phyloP scores from a whole-genome alignment of 2,113 vertebrate genomes.

The Alaudala cheleensis region DNA sequence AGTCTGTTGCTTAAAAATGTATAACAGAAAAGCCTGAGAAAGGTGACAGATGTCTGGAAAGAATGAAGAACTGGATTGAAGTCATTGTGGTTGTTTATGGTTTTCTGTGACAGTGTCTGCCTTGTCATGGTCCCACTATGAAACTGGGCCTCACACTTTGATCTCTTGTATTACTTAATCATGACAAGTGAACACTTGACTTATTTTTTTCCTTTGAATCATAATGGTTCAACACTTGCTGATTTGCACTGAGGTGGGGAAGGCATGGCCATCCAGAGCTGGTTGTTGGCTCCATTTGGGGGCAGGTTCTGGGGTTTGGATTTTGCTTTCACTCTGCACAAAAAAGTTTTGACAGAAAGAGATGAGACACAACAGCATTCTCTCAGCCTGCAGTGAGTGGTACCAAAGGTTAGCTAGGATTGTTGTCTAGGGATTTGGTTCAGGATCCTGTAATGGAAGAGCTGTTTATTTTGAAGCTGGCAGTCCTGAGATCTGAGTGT shows the following conservation, averaged over 20 bases:
- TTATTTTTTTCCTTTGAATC: not conserved
- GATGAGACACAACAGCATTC: not conserved
- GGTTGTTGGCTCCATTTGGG: not conserved
- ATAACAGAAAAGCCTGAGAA: not conserved
- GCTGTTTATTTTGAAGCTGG: not conserved
- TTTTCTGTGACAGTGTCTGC: not conserved
- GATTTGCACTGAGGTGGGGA: not conserved
- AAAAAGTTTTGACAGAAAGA: not conserved
- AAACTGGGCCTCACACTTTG: not conserved
- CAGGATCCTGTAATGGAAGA: not conserved
- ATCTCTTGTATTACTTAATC: not conserved
- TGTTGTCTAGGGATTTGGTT: not conserved
- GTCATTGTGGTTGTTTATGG: not conserved
- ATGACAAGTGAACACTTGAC: not conserved
- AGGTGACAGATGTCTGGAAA: not conserved
- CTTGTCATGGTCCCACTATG: not conserved
- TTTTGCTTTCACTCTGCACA: not conserved
- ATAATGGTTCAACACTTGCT: not conserved
- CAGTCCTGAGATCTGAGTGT: not conserved
- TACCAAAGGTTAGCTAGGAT: not conserved
- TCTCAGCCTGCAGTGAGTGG: not conserved
- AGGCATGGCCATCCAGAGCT: not conserved
- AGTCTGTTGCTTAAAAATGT: not conserved
- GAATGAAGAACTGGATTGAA: not conserved
- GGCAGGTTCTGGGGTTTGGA: not conserved